phyloP scores from a whole-genome alignment of 2,888 invertebrate genomes.

The Diaprepes abbreviatus region DNA sequence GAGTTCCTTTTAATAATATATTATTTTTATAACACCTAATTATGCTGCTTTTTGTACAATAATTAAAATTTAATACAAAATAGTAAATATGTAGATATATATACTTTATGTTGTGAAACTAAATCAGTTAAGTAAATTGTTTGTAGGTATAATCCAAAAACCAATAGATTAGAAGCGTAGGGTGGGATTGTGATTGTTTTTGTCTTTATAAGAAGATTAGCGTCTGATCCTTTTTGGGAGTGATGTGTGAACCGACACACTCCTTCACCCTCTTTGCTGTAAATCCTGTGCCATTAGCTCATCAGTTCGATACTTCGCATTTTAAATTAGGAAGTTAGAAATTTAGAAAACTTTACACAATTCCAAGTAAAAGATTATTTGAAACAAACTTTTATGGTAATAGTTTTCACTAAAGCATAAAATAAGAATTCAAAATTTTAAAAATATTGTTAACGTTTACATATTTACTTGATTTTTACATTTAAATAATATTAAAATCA shows the following conservation, averaged over 20 bases:
- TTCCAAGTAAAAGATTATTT: background rate
- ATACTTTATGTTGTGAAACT: no score
- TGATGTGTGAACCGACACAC: constrained; percentile 67
- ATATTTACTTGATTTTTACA: no score
- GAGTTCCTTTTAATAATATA: no score
- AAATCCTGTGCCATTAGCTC: constrained; percentile 41
- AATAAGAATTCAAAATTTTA: no score
- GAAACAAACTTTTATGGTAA: no score
- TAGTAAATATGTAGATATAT: no score
- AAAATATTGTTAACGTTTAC: no score
- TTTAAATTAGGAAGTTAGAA: constrained; percentile 42
- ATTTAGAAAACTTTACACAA: constrained; percentile 20
- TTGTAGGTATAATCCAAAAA: constrained; percentile 38
- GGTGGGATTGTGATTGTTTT: constrained; percentile 64
- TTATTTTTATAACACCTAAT: no score
- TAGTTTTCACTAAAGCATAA: no score
- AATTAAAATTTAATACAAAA: no score
- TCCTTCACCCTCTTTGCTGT: constrained; percentile 33
- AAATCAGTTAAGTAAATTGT: constrained; percentile 34
- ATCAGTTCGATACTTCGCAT: constrained; percentile 38
- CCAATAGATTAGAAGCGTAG: constrained; percentile 44
- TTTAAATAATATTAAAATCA: no score
- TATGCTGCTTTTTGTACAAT: no score
- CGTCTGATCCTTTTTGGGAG: constrained; percentile 64
- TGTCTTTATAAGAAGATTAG: constrained; percentile 68